These are phyloP conservation scores for Otolemur garnettii DNA, from an alignment of 2,113 vertebrate genomes.

Conservation along the genomic window DNA sequence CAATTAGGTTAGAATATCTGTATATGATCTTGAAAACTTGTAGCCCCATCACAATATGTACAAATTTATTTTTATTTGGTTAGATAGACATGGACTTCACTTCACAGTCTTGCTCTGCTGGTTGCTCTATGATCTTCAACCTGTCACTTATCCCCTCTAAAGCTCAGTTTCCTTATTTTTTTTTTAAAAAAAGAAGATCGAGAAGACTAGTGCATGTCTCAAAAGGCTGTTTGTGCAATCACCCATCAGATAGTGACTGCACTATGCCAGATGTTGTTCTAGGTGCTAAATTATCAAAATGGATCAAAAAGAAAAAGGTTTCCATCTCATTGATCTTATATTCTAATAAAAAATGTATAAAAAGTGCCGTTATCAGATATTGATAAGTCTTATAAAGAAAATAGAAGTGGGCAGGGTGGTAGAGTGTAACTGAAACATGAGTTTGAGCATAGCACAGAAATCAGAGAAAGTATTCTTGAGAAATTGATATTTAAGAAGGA, in stretches of 20 bases:
- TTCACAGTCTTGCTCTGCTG: constrained; percentile 2
- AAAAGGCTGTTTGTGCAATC: neutral
- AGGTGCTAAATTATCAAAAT: neutral
- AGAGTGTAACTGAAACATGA: neutral
- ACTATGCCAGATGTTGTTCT: neutral
- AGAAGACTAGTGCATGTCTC: neutral
- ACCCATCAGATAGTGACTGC: neutral
- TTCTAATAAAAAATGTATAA: neutral
- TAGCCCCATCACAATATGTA: neutral
- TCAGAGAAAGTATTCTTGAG: neutral
- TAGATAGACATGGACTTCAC: neutral
- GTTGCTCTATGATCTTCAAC: neutral
- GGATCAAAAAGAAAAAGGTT: neutral
- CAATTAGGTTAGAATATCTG: neutral
- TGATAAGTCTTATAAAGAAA: neutral
- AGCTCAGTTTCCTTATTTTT: neutral
- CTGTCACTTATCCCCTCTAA: neutral
- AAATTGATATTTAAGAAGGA: neutral
- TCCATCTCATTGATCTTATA: neutral
- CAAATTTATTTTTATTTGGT: constrained; percentile 12
- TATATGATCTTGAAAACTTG: neutral
- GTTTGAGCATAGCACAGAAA: neutral
- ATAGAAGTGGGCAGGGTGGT: neutral
- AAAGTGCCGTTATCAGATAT: neutral
- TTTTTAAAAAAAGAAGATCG: neutral